phyloP scores from a whole-genome alignment of 2,113 vertebrate genomes.

The Atrichornis clamosus region DNA sequence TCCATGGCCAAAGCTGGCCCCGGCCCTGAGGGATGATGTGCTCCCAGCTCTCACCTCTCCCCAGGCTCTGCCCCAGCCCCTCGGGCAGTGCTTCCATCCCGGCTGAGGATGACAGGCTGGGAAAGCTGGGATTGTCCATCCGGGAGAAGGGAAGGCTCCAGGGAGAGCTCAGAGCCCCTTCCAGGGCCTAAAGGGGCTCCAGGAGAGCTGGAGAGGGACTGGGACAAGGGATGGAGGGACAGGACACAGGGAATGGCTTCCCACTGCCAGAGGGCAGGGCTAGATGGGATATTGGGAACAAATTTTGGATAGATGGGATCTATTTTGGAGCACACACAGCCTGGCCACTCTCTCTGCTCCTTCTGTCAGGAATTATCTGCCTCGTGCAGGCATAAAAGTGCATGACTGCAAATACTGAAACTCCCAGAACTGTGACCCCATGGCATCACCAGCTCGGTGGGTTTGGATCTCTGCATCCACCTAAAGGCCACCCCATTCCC shows the following conservation, averaged over 20 bases:
- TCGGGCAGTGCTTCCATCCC: neutral
- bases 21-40: accelerated
- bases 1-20: accelerated
- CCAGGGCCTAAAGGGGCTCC: neutral
- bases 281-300: neutral
- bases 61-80: neutral
- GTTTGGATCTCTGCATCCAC: neutral
- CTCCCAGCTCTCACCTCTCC: neutral
- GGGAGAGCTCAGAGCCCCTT: neutral
- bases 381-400: neutral
- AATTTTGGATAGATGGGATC: accelerated
- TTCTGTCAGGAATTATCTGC: neutral
- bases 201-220: neutral
- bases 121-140: neutral
- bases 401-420: neutral
- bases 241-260: neutral
- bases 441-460: neutral
- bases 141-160: neutral
- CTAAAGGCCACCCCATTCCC: neutral
- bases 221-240: neutral
- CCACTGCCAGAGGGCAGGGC: neutral
- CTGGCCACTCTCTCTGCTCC: neutral
- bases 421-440: neutral
- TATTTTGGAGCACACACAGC: neutral
- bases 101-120: neutral